A percentile compares a stretch with the other conserved stretches of the same genome.
Evolutionary conservation across 2,797 vertebrate species (phyloP).

Genomic region (Characodon lateralis): DNA sequence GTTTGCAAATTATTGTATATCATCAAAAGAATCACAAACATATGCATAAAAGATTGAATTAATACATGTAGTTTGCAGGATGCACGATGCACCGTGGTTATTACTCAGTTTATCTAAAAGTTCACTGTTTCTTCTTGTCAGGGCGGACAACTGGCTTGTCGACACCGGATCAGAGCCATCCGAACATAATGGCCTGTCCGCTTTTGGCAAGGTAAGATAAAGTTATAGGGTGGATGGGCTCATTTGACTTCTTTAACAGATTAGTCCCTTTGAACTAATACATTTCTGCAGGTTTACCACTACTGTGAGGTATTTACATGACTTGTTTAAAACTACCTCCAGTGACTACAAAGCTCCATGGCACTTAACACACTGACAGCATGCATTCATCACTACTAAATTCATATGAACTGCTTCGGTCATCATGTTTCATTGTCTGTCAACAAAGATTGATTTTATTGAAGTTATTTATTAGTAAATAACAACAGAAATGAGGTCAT

Average conservation of each 20-base stretch:
- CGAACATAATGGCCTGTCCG: constrained; percentile 83
- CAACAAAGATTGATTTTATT: not conserved
- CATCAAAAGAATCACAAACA: not conserved
- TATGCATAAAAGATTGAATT: not conserved
- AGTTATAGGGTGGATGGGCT: not conserved
- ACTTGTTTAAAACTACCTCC: not conserved
- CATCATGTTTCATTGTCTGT: not conserved
- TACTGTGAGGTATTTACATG: not conserved
- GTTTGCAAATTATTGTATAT: not conserved
- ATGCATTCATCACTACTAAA: not conserved
- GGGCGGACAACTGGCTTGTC: constrained; percentile 94
- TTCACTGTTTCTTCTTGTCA: constrained; percentile 45
- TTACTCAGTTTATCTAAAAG: not conserved
- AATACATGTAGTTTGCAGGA: not conserved
- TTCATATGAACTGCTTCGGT: not conserved
- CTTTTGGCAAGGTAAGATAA: constrained; percentile 87
- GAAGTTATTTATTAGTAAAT: not conserved
- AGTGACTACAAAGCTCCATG: not conserved
- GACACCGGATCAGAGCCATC: constrained; percentile 75
- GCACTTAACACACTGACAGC: not conserved
- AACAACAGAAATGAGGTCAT: not conserved
- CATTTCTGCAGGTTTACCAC: not conserved
- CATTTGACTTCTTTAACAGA: not conserved
- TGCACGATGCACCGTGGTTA: not conserved
- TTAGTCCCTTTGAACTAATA: not conserved